Evolutionary conservation across 2,888 invertebrate species (phyloP).

Genomic region (Leptinotarsa juncta): DNA sequence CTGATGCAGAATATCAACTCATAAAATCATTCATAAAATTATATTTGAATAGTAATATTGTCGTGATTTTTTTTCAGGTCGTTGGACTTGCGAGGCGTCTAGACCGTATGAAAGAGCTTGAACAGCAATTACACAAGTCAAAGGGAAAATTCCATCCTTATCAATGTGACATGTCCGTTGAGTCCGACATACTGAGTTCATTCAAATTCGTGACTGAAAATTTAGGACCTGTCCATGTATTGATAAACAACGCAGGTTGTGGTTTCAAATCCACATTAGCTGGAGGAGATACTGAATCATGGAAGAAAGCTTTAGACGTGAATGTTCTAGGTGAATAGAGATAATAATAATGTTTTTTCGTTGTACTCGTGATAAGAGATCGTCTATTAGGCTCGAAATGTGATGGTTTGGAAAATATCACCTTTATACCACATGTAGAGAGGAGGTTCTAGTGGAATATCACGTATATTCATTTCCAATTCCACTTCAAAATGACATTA

Average conservation of each 20-base stretch:
- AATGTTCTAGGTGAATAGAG: constrained; percentile 23
- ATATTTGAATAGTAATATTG: no score
- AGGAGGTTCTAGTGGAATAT: no score
- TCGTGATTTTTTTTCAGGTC: constrained; percentile 5
- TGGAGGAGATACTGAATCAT: constrained; percentile 10
- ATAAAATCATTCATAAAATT: no score
- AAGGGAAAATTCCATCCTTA: constrained; percentile 25
- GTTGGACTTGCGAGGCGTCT: constrained; percentile 29
- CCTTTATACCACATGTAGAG: no score
- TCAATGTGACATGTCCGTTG: constrained; percentile 26
- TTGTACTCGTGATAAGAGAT: not conserved
- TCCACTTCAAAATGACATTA: no score
- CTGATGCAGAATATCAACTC: no score
- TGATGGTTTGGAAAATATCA: no score
- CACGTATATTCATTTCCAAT: no score
- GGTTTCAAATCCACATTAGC: not conserved
- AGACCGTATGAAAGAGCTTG: constrained; percentile 22
- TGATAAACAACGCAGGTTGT: constrained; percentile 27
- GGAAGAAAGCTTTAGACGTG: constrained; percentile 15
- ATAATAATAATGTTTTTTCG: not conserved
- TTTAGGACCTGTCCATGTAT: constrained; percentile 23
- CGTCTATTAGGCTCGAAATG: not conserved
- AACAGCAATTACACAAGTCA: not conserved
- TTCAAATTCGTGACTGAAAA: constrained; percentile 25
- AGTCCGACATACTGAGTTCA: constrained; percentile 13